Base-by-base conservation (phyloP, 2,113 vertebrate species). In the Irena cyanogastra region DNA sequence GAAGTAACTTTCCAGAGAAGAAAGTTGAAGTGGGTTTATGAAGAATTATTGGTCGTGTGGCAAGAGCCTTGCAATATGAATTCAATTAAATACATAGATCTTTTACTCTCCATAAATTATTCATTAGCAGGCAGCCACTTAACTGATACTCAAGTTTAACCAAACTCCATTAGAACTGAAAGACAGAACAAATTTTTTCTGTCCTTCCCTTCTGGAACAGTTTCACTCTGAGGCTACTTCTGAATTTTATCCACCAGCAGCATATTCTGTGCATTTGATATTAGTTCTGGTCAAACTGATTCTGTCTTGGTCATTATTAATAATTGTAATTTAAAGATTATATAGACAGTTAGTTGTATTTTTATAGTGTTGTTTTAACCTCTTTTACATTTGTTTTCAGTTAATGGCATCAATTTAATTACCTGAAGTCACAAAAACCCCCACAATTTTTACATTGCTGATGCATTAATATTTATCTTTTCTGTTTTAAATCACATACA, bases 81-180 rank as follows among this genome's bases (percentile, higher is more conserved):
- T 84, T 87, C 6, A 8, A 75, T 93, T 91, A 93, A 77, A 56
- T 41, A 22, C 3, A 78, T 14, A 87, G 77, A 42, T 71, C 52
- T 89, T 94, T 87, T 87, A 59, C 56, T 59, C 21, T 54, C 35
- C 35, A 66, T 87, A 96, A 93, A 91, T 93, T 89, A 89, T 83
- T 17, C 31, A 65, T 89, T 74, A 78, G 56, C 52, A 63, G 33
- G 30, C 56, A 81, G 69, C 27, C 76, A 75, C 47, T 94, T 91
- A 81, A 93, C 35, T 37, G 42, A 53, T 72, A n/a, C 26, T 89
- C 7, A 1, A 89, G 39, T 95, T 91, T 93, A 91, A 91, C 42
- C 60, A 91, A 94, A 84, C 30, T 47, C 49, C 90, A 72, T 79
- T 64, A 87, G 77, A 93, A 83, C 22, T 31, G n/a, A 91, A 78